Evolutionary conservation across 1,140 invertebrate genomes (phyloP), one percentile per base, ranked within the genome.

Genomic region (Ephestia elutella): DNA sequence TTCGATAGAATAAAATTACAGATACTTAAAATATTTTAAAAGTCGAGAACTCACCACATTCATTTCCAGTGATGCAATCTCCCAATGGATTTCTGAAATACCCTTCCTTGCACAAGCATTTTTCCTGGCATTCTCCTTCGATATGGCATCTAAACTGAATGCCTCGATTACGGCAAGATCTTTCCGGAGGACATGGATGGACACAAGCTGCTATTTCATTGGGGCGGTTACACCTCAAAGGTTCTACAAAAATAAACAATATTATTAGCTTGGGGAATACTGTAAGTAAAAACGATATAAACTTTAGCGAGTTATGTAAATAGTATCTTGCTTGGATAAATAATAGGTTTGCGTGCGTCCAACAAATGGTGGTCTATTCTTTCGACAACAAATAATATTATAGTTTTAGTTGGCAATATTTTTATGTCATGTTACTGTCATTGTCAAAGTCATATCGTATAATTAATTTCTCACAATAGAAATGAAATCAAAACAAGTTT

Each of bases 201-300:
- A 73, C 71, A 44, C 75, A 80, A 9, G 55, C 48, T n/a, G 62
- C n/a, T 9, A 66, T 58, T 73, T 80, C 76, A 53, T 83, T 73
- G 0, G 15, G 13, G 8, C 55, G 49, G 35, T 30, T 32, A 38
- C 70, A 73, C 49, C 56, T 54, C 32, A 64, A 63, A 4, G 56
- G 60, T 57, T 63, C 69, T 71, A 38, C 53, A 68, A 66, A 58
- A 35, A 56, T 3, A 50, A 50, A 44, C n/a, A 44, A 44, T 15
- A 15, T 10, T 15, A n/a, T 0, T 44, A 15, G 2, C 13, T 10
- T 10, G 15, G 15, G 5, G 2, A 15, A 1, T n/a, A 44, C 13
- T 15, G 38, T 13, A 1, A 11, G 9, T 35, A n/a, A n/a, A n/a
- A n/a, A n/a, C n/a, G n/a, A n/a, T n/a, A n/a, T n/a, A n/a, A n/a